Base-by-base conservation (phyloP, 2,797 vertebrate genomes). In the Poecilia wingei region DNA sequence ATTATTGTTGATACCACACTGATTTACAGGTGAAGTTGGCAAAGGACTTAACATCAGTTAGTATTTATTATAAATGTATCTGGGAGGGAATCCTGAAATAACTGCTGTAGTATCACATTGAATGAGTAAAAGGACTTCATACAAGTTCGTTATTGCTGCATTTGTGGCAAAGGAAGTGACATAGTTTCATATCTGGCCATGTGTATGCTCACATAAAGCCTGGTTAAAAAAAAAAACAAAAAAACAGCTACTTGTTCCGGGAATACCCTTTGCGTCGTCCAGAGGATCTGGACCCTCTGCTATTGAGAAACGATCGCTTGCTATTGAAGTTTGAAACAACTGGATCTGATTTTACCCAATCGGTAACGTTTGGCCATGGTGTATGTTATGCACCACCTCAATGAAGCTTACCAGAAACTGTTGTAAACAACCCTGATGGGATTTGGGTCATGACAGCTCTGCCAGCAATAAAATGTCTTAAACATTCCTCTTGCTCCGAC, bases 141-240 rank as follows among this genome's bases (percentile, higher is more conserved):
- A 20, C 33, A 64, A 72, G 72, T 84, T 86, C 69, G 80, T 84
- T 81, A 84, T 70, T 76, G 82, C 82, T 77, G 83, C 81, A 55
- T 79, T 31, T 59, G 68, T 76, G 88, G 57, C 72, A 91, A 80
- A 70, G 91, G 88, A 94, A 94, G 88, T 90, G 82, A 88, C 91
- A 85, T 79, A 75, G 85, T 77, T 84, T 86, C 82, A 83, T 93
- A 92, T 93, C 93, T 85, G 91, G 81, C 77, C 87, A 76, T 79
- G 90, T 89, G 86, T 41, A 87, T 87, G 89, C 70, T 86, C 79
- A 69, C 91, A 84, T 84, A 79, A 86, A 81, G 81, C 4, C n/a
- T n/a, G 22, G 53, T 25, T 0, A 16, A 51, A 51, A 51, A 20
- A 6, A 9, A 3, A 7, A 20, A 0, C 0, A 20, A 18, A 22